These are phyloP conservation scores for Uria lomvia DNA, from an alignment of 2,113 vertebrate genomes.

Conservation along the genomic window DNA sequence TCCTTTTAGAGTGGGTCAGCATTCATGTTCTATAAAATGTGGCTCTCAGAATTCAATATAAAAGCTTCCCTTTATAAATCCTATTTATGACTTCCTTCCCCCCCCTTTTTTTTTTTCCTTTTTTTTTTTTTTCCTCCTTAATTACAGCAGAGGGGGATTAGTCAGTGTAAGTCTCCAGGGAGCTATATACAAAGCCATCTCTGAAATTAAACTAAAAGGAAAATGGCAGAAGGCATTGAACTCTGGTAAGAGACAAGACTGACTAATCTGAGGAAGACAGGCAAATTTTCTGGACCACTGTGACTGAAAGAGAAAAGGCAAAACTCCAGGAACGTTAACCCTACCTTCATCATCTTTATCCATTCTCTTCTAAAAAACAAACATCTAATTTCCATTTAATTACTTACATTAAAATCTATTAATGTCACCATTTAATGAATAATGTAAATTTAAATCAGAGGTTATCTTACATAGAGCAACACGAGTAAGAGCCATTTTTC, in stretches of 20 bases:
- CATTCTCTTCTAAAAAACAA: neutral
- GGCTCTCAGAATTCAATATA: constrained; percentile 82
- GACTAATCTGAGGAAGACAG: constrained; percentile 63
- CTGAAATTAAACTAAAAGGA: constrained; percentile 77
- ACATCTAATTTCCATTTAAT: constrained; percentile 28
- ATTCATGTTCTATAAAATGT: constrained; percentile 83
- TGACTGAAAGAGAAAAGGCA: constrained; percentile 1
- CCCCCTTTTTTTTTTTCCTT: neutral
- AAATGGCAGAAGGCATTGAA: constrained; percentile 67
- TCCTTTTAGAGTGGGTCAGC: constrained; percentile 86
- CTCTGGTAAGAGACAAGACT: constrained; percentile 44
- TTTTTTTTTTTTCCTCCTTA: constrained; percentile 72
- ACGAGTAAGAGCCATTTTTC: neutral
- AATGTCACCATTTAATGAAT: neutral
- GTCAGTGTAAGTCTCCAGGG: constrained; percentile 73
- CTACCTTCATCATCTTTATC: neutral
- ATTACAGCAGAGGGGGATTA: constrained; percentile 95
- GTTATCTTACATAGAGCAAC: neutral
- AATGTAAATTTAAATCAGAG: neutral
- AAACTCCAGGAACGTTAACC: neutral
- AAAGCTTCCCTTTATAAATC: constrained; percentile 88
- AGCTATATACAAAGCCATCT: constrained; percentile 74
- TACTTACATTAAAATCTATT: constrained; percentile 7
- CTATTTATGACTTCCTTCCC: constrained; percentile 83
- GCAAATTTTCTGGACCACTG: constrained; percentile 18